These are phyloP conservation scores for Myotis findleyi DNA, from an alignment of 2,797 vertebrate genomes.

Conservation along the genomic window DNA sequence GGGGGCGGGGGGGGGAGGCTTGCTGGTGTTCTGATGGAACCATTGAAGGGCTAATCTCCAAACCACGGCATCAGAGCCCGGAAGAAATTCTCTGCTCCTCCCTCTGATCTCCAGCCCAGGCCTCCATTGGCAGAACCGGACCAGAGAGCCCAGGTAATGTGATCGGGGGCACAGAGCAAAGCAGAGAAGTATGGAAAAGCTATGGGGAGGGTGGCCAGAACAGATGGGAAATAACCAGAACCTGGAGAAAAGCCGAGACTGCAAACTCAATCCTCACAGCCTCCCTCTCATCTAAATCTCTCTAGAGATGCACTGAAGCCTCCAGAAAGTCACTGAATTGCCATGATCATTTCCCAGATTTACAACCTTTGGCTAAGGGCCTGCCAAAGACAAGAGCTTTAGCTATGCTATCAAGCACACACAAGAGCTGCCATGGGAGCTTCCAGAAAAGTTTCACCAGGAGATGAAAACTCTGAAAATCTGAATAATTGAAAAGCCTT, in stretches of 20 bases:
- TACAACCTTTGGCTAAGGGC: slow-evolving; percentile 74
- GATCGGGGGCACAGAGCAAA: not conserved
- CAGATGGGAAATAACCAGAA: not conserved
- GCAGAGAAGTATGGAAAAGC: not conserved
- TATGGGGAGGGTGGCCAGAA: accelerated
- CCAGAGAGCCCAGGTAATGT: not conserved
- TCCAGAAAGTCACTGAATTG: slow-evolving; percentile 69
- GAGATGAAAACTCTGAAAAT: slow-evolving; percentile 66
- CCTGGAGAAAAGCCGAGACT: not conserved
- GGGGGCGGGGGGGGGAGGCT: not conserved
- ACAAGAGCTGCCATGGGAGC: slow-evolving; percentile 70
- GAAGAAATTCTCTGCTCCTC: not conserved
- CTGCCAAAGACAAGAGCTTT: slow-evolving; percentile 18
- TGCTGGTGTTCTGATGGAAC: not conserved
- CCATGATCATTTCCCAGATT: slow-evolving; percentile 77
- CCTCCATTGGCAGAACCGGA: not conserved
- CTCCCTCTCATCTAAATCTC: slow-evolving; percentile 11
- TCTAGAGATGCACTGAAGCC: not conserved
- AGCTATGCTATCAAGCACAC: slow-evolving; percentile 69
- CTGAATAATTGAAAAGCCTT: slow-evolving; percentile 71
- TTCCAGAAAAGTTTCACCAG: slow-evolving; percentile 82
- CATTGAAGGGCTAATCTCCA: not conserved
- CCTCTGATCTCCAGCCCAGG: not conserved
- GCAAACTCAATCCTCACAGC: not conserved
- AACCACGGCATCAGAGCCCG: not conserved